Conservation (phyloP, 2,113 vertebrate species). For the Beaufortia kweichowensis region DNA sequence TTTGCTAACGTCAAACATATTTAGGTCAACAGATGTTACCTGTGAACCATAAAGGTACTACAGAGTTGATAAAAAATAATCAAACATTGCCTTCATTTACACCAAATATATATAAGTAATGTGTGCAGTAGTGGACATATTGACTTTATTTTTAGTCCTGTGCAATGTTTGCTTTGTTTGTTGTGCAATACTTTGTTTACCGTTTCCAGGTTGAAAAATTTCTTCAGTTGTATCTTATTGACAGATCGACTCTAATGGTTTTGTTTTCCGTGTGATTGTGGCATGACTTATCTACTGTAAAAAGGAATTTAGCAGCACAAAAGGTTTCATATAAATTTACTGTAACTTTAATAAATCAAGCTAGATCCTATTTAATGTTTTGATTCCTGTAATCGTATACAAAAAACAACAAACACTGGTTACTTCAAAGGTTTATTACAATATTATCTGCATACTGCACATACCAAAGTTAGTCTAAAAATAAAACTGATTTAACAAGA, state of each 20-base stretch:
- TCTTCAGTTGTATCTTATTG: background rate
- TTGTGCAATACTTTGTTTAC: background rate
- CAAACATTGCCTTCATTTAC: background rate
- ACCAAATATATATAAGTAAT: background rate
- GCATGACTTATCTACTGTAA: constrained; percentile 50
- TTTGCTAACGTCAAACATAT: background rate
- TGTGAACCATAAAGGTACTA: too few relatives aligned
- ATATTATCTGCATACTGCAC: background rate
- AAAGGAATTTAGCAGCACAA: constrained; percentile 31
- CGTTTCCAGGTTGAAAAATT: too few relatives aligned
- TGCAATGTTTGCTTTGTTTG: background rate
- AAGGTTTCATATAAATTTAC: constrained; percentile 56
- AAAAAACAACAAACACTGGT: background rate
- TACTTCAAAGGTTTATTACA: background rate
- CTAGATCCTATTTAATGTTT: background rate
- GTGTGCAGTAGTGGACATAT: background rate
- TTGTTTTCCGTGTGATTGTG: constrained; percentile 1
- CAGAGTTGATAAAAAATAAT: background rate
- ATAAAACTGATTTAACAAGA: background rate
- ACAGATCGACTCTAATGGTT: background rate
- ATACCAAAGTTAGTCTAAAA: too few relatives aligned
- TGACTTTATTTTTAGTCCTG: too few relatives aligned
- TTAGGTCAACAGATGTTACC: too few relatives aligned
- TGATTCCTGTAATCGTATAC: background rate
- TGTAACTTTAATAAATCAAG: constrained; percentile 44